phyloP scores from a whole-genome alignment of 2,888 invertebrate genomes.

The Mechanitis mazaeus region DNA sequence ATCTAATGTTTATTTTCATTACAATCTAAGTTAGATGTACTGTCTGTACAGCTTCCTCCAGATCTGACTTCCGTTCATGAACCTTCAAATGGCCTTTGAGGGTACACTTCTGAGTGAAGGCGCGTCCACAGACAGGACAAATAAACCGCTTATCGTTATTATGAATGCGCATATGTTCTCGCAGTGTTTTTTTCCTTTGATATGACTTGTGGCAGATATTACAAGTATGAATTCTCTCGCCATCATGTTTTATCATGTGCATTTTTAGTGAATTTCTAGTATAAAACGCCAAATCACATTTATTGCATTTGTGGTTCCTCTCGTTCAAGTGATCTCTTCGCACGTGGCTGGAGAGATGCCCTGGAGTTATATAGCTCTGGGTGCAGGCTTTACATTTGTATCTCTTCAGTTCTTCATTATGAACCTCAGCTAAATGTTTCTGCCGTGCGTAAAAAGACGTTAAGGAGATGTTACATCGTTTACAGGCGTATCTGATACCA shows the following conservation, averaged over 20 bases:
- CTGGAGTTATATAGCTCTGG: conserved; percentile 68
- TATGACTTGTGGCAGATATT: conserved; percentile 70
- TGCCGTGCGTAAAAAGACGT: conserved; percentile 65
- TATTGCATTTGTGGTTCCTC: conserved; percentile 68
- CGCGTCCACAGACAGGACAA: conserved; percentile 64
- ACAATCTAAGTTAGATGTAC: conserved; percentile 3
- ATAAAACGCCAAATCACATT: conserved; percentile 73
- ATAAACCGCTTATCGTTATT: conserved; percentile 65
- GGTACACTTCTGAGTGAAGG: conserved; percentile 70
- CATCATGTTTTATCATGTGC: conserved; percentile 77
- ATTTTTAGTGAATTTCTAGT: conserved; percentile 74
- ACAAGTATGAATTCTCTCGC: conserved; percentile 70
- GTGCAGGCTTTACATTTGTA: conserved; percentile 70
- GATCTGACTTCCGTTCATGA: conserved; percentile 55
- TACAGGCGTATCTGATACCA: conserved; percentile 62
- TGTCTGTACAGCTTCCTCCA: conserved; percentile 41
- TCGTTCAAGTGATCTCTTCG: conserved; percentile 65
- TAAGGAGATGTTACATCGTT: conserved; percentile 58
- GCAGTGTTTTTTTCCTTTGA: conserved; percentile 62
- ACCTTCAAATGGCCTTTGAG: conserved; percentile 66
- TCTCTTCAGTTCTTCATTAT: conserved; percentile 64
- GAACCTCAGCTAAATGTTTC: conserved; percentile 65
- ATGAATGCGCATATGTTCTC: conserved; percentile 67
- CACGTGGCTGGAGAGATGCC: conserved; percentile 65
- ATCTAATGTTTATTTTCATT: no score